phyloP scores from a whole-genome alignment of 2,888 invertebrate species.

The Dynastes maya region DNA sequence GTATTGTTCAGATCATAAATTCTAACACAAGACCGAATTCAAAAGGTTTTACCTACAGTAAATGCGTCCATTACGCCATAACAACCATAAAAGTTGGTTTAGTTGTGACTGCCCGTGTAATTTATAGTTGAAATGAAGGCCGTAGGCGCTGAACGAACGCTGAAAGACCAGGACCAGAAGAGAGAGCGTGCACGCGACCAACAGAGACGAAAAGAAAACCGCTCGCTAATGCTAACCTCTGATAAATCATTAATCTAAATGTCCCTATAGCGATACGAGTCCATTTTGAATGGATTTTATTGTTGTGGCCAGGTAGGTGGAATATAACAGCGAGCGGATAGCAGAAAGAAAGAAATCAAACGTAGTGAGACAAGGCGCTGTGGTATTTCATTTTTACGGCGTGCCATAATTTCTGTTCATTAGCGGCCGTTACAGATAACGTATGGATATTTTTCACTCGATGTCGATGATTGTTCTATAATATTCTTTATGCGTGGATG shows the following conservation, averaged over 20 bases:
- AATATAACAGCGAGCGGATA: constrained; percentile 42
- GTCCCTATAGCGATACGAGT: constrained; percentile 56
- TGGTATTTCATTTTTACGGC: constrained; percentile 47
- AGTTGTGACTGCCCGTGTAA: constrained; percentile 55
- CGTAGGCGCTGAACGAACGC: constrained; percentile 55
- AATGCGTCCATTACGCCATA: constrained; percentile 48
- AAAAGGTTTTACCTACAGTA: constrained; percentile 43
- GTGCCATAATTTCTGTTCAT: constrained; percentile 49
- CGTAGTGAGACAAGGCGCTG: constrained; percentile 32
- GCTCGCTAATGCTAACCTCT: constrained; percentile 58
- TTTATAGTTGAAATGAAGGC: constrained; percentile 56
- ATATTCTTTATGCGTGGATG: constrained; percentile 33
- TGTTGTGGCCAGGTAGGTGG: constrained; percentile 57
- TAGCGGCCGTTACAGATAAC: constrained; percentile 45
- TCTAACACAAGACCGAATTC: constrained; percentile 47
- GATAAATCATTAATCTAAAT: constrained; percentile 62
- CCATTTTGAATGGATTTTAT: constrained; percentile 56
- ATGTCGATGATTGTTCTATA: constrained; percentile 34
- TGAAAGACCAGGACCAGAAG: constrained; percentile 34
- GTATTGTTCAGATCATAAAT: constrained; percentile 45
- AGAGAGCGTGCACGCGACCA: constrained; percentile 28
- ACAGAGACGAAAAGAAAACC: constrained; percentile 40
- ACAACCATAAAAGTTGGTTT: constrained; percentile 55
- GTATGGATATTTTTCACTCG: constrained; percentile 44
- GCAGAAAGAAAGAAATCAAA: constrained; percentile 48